These are phyloP conservation scores for Drosophila stalkeri DNA, from an alignment of 2,888 invertebrate species.

Conservation along the genomic window DNA sequence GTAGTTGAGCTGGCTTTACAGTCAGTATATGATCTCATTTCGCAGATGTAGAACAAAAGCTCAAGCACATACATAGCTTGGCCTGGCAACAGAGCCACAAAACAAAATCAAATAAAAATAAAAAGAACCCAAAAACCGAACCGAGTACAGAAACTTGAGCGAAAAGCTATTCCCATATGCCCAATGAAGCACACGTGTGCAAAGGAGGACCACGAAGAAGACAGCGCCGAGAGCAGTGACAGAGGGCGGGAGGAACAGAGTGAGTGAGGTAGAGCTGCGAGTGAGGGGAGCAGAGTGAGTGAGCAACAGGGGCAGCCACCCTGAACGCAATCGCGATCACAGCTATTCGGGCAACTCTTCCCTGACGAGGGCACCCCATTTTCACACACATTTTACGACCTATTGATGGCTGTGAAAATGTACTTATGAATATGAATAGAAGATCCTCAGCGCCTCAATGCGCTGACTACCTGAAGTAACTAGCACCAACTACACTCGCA, in stretches of 20 bases:
- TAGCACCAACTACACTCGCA: constrained; percentile 5
- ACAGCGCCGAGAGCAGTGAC: neutral
- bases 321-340: constrained; percentile 54
- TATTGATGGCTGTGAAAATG: constrained; percentile 78
- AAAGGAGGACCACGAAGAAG: neutral
- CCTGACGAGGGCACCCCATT: constrained; percentile 53
- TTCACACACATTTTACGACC: constrained; percentile 77
- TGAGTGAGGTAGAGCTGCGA: neutral
- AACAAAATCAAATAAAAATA: too few species aligned
- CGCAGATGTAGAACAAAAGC: constrained; percentile 47
- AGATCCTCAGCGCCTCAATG: constrained; percentile 10
- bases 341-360: constrained; percentile 5
- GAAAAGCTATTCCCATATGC: constrained; percentile 16
- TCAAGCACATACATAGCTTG: constrained; percentile 18
- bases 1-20: constrained; percentile 20
- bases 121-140: neutral
- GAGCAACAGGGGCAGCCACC: constrained; percentile 52
- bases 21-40: constrained; percentile 57
- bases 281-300: neutral
- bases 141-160: neutral
- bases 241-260: neutral
- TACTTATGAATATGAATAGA: constrained; percentile 77
- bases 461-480: constrained; percentile 43
- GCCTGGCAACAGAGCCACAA: constrained; percentile 44
- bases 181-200: constrained; percentile 48